Evolutionary conservation across 2,888 invertebrate genomes (phyloP), one percentile per base, ranked within the genome.

Genomic region (Cyclophora albipunctata): DNA sequence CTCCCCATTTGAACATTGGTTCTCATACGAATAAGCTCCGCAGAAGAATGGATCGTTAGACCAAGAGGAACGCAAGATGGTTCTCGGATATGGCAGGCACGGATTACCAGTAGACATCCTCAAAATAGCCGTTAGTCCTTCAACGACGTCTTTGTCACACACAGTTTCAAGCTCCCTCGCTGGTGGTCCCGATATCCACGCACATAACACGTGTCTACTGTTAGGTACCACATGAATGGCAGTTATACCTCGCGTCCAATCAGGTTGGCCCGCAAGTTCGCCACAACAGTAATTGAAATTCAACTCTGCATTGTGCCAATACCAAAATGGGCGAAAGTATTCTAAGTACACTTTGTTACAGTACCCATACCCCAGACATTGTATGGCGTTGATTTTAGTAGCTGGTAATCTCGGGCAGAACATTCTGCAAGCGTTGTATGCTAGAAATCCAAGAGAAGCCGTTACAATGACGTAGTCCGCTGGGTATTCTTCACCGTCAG

Each of bases 401-500:
- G 89, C 73, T 0, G 95, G 94, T 45, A 96, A 74, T 1, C 89
- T 81, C 0, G 95, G 95, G 59, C 91, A 92, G 68, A 96, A 96
- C 62, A 95, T 70, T 52, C 89, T 89, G 3, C 89, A 79, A 1
- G 92, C 90, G 63, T 92, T 91, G 42, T 89, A 83, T 66, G 92
- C 92, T 34, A 96, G 75, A 0, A 94, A 94, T 2, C 96, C 96
- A 5, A 96, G 84, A 0, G 96, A 93, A 4, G 94, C 90, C 0
- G 95, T 95, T 42, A 94, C 84, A 43, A 96, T 92, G 3, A 95
- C 94, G 65, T 95, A 95, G 78, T 96, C 95, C 0, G 94, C 94
- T 0, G 90, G 89, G 67, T 90, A 92, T 63, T 92, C 91, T 35
- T 92, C 91, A 1, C 94, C 94, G 66, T 94, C 93, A 48, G 90